Base-by-base conservation (phyloP, 53 echinoderm and acorn worm genomes). In the Echinarachnius parma region DNA sequence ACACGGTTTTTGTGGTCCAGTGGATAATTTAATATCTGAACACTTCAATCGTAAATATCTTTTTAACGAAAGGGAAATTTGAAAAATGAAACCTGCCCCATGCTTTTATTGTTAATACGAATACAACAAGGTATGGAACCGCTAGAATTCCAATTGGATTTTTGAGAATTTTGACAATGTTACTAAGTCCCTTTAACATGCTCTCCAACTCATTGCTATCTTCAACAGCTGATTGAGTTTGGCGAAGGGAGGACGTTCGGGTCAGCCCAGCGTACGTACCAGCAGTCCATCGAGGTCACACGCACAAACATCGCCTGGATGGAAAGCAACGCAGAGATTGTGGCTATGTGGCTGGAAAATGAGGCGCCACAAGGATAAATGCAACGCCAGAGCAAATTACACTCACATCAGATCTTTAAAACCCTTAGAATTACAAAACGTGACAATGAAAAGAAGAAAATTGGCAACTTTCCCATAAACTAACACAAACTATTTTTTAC, bases 231-330 rank as follows among this genome's bases (percentile, higher is more conserved):
- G 50, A 56, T 26, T 4, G 77, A 60, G 16, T 88, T 92, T 28
- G 92, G 81, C 5, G 79, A 68, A 8, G 92, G 72, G 1, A 82
- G 79, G 58, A 50, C 79, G 14, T 79, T 92, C n/a, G 88, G 85
- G 1, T 66, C 92, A 0, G 92, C 84, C 11, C 62, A 68, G 20
- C 81, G 88, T 9, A 80, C 84, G 0, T 88, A 88, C 49, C 56
- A 78, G 5, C 78, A 88, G 56, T 28, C 66, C 5, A 34, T 84
- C 9, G 84, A 84, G 53, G 84, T 84, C 37, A 84, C 79, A n/a
- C 77, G 69, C 25, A 60, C 26, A 15, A 88, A 92, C 61, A 92
- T 92, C 9, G 84, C 52, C 10, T 92, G 92, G 92, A 92, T 92
- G 88, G 50, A 66, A 0, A 49, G 46, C 9, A 83, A 92, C 32